phyloP scores from a whole-genome alignment of 2,888 invertebrate genomes.

The Gandaritis pyraliata region DNA sequence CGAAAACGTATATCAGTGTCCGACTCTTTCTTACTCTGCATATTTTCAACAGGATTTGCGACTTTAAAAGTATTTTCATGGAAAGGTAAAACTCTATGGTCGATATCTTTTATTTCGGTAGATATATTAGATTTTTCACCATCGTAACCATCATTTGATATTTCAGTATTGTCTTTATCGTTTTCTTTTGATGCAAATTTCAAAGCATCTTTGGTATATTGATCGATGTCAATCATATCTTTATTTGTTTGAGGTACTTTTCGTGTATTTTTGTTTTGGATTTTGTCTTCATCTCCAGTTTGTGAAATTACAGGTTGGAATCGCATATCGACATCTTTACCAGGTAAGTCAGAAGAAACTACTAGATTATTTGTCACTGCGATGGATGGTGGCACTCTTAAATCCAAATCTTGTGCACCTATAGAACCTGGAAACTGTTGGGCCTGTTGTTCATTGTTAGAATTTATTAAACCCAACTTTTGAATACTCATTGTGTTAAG shows the following conservation, averaged over 20 bases:
- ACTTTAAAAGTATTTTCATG: constrained; percentile 62
- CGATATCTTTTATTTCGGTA: constrained; percentile 75
- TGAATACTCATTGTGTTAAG: constrained; percentile 85
- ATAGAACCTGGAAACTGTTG: constrained; percentile 56
- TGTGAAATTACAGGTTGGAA: constrained; percentile 63
- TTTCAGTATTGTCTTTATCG: constrained; percentile 77
- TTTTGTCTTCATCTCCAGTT: constrained; percentile 52
- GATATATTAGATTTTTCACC: constrained; percentile 57
- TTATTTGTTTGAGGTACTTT: constrained; percentile 61
- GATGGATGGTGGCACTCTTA: constrained; percentile 72
- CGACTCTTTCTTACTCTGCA: constrained; percentile 57
- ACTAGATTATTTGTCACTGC: constrained; percentile 56
- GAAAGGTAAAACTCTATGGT: constrained; percentile 79
- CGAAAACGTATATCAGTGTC: constrained; percentile 80
- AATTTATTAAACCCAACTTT: constrained; percentile 79
- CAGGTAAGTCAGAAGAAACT: constrained; percentile 65
- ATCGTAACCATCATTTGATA: constrained; percentile 70
- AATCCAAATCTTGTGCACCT: constrained; percentile 73
- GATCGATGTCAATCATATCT: constrained; percentile 81
- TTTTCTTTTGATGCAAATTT: constrained; percentile 79
- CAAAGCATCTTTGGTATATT: constrained; percentile 81
- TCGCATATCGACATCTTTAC: constrained; percentile 80
- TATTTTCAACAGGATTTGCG: constrained; percentile 51
- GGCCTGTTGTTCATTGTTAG: constrained; percentile 58
- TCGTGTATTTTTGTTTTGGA: constrained; percentile 45